These are phyloP conservation scores for Lamproptera curius DNA, from an alignment of 2,888 invertebrate genomes.

Conservation along the genomic window DNA sequence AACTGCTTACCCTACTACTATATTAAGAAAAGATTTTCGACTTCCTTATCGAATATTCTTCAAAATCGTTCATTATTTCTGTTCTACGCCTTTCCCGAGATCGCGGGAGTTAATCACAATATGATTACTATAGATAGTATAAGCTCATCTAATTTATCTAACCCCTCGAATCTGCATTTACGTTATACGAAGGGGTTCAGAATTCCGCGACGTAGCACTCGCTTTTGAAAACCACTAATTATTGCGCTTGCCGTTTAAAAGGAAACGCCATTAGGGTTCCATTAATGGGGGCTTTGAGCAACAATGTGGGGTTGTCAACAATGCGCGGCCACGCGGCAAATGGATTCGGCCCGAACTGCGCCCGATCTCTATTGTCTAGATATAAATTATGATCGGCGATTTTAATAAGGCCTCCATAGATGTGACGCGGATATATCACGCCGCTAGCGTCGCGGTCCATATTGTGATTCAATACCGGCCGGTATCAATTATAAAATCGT, in stretches of 20 bases:
- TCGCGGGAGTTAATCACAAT: too few species aligned
- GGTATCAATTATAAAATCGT: too few species aligned
- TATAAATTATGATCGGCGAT: conserved; percentile 17
- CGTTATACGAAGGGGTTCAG: neutral
- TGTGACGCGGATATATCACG: neutral
- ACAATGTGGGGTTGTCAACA: conserved; percentile 20
- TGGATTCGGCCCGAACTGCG: conserved; percentile 15
- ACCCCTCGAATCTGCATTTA: neutral
- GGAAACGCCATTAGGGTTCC: conserved; percentile 27
- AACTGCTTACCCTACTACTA: too few species aligned
- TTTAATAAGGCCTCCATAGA: conserved; percentile 4
- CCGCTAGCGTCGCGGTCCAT: neutral
- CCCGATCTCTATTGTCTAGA: conserved; percentile 14
- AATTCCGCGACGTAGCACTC: neutral
- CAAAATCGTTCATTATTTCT: too few species aligned
- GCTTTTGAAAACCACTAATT: conserved; percentile 26
- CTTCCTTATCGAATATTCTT: too few species aligned
- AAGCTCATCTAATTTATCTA: neutral
- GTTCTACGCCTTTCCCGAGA: too few species aligned
- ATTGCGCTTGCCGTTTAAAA: conserved; percentile 27
- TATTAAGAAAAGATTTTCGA: too few species aligned
- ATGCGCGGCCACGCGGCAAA: conserved; percentile 19
- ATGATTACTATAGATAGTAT: too few species aligned
- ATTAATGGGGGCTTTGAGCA: conserved; percentile 20
- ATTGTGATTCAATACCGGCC: neutral